Conservation (phyloP, 53 echinoderm and acorn worm genomes). For the Antedon mediterranea region DNA sequence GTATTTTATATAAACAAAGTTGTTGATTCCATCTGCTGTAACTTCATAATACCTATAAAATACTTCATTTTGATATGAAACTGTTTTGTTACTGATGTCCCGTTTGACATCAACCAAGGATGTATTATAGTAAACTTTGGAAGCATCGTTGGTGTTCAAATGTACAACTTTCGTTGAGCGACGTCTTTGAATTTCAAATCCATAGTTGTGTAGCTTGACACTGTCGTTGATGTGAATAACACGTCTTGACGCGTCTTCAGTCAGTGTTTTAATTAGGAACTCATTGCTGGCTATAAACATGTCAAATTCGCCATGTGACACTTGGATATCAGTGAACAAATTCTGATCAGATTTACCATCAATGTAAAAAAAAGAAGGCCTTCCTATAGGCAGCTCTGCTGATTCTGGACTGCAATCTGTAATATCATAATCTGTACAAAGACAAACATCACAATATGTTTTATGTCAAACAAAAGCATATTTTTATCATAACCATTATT, state of each 20-base stretch:
- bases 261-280: not conserved
- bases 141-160: not conserved
- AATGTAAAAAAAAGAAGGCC: not conserved
- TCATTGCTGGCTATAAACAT: not conserved
- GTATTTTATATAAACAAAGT: not conserved
- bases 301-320: not conserved
- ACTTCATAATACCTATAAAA: not conserved
- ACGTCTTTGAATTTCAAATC: not conserved
- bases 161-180: not conserved
- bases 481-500: no score
- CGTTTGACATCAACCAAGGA: not conserved
- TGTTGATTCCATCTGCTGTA: not conserved
- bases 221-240: not conserved
- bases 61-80: not conserved
- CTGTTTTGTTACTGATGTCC: not conserved
- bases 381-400: not conserved
- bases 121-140: not conserved
- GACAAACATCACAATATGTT: no score
- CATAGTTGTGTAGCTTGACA: not conserved
- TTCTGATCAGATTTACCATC: not conserved
- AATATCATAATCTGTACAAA: not conserved
- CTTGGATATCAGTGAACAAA: not conserved
- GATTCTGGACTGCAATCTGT: not conserved
- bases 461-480: no score
- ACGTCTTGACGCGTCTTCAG: not conserved